Evolutionary conservation across 2,113 vertebrate genomes (phyloP), one percentile per base, ranked within the genome.

Genomic region (Nerophis ophidion): DNA sequence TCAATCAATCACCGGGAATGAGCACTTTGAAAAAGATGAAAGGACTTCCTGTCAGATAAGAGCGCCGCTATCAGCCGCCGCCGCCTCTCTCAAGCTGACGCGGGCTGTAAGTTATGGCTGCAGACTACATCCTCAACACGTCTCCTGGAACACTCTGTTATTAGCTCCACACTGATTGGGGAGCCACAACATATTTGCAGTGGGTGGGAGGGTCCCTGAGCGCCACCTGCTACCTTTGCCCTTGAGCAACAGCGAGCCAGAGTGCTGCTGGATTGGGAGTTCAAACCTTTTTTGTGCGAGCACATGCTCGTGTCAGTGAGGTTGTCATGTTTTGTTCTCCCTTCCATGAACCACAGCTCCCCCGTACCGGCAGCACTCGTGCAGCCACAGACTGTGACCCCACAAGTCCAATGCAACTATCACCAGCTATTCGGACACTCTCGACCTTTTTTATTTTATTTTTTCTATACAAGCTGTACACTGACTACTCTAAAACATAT

Each of bases 221-320:
- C 34, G 5, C 8, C 8, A 54, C 15, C 64, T 63, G 64, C 48
- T 65, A 73, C 62, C 71, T 73, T 80, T 78, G 77, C 52, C 63
- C 70, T 71, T n/a, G 8, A 36, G 2, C 51, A 33, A 73, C 5
- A 72, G 48, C 33, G 57, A 57, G 48, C 33, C 53, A 57, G 49
- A 57, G 33, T 38, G 38, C 34, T 54, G 57, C 34, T 58, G 42
- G 55, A 70, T 70, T 48, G 17, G 40, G 16, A 48, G 44, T 48
- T 56, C 6, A 7, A 8, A 8, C 40, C 40, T 11, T 44, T 26
- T 26, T 26, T 26, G 19, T 3, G 3, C 19, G 19, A 26, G 19
- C 19, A 26, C 19, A 26, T 26, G 19, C 19, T 26, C 3, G 26
- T 26, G 26, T 26, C 26, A 44, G 40, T 9, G 10, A 12, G 40